Conservation (phyloP, 2,113 vertebrate species). For the Artemisiospiza belli region DNA sequence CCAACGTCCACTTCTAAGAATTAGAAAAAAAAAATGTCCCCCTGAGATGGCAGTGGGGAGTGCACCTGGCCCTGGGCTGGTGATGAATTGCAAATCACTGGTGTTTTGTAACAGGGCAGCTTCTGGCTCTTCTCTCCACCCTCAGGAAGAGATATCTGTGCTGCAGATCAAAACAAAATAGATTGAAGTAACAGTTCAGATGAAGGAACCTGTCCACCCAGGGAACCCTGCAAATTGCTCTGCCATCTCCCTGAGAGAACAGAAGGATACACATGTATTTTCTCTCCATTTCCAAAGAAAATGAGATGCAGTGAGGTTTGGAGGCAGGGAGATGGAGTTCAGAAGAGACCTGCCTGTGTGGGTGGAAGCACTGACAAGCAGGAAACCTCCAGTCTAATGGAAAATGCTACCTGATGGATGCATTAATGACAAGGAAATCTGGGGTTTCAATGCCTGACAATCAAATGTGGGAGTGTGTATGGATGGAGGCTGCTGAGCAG, state of each 20-base stretch:
- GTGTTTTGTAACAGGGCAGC: not conserved
- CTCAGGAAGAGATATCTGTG: not conserved
- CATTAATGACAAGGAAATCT: not conserved
- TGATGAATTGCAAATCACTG: not conserved
- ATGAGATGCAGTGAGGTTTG: not conserved
- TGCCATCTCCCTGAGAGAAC: not conserved
- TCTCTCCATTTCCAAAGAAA: not conserved
- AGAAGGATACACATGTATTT: not conserved
- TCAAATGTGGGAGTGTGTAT: not conserved
- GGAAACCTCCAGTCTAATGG: conserved; percentile 10
- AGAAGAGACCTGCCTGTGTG: conserved; percentile 12
- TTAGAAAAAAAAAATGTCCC: not conserved
- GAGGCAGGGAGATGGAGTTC: not conserved
- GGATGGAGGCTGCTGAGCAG: not conserved
- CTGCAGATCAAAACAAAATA: not conserved
- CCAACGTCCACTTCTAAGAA: not conserved
- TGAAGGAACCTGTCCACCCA: not conserved
- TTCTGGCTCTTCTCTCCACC: not conserved
- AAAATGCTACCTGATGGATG: conserved; percentile 20
- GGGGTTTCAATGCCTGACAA: not conserved
- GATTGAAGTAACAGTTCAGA: not conserved
- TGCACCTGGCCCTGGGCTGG: not conserved
- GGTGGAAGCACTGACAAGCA: not conserved
- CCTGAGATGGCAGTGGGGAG: not conserved
- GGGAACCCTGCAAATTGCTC: conserved; percentile 1